Evolutionary conservation across 2,888 invertebrate genomes (phyloP).

Genomic region (Pseudococcus viburni): DNA sequence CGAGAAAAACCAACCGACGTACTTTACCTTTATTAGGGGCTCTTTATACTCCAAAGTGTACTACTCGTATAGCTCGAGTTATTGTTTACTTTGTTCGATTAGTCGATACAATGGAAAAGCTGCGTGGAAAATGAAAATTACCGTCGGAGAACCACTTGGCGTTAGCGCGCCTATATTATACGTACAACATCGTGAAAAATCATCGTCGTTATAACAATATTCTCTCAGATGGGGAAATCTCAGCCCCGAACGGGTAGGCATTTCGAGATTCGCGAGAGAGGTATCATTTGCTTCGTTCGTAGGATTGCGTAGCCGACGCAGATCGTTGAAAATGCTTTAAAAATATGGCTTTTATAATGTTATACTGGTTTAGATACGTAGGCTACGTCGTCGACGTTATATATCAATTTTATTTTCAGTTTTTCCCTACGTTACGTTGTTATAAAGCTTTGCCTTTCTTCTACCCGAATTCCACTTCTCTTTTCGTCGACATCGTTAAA

Average conservation of each 20-base stretch:
- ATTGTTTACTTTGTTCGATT: conserved; percentile 35
- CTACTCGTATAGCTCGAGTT: neutral
- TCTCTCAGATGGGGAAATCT: neutral
- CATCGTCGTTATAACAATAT: neutral
- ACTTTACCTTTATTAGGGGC: conserved; percentile 35
- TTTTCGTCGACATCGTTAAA: neutral
- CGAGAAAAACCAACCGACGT: neutral
- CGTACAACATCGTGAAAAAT: neutral
- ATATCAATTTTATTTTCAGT: conserved; percentile 9
- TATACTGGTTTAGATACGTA: neutral
- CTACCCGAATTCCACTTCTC: neutral
- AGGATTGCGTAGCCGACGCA: neutral
- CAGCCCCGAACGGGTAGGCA: neutral
- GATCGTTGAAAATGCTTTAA: conserved; percentile 17
- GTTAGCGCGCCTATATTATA: neutral
- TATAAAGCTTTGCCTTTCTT: neutral
- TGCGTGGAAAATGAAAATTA: neutral
- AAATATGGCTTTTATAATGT: conserved; percentile 12
- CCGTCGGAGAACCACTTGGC: neutral
- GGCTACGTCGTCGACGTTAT: neutral
- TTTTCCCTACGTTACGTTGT: neutral
- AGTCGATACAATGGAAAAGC: neutral
- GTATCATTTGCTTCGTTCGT: neutral
- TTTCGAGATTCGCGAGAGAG: neutral
- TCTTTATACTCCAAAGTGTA: neutral